These are phyloP conservation scores for Aleiodes testaceus DNA, from an alignment of 2,888 invertebrate species.

Conservation along the genomic window DNA sequence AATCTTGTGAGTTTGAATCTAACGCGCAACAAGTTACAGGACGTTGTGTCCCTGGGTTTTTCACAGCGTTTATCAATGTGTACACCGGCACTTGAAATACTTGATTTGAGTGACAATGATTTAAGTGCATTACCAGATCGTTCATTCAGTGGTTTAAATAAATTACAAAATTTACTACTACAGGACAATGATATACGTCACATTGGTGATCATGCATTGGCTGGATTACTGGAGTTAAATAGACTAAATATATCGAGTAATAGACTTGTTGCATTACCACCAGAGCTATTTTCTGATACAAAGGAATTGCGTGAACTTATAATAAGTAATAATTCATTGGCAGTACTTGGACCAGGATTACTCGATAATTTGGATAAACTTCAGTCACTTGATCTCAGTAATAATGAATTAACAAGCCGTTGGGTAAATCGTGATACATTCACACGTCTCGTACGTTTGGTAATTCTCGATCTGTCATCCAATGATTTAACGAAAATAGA, in stretches of 20 bases:
- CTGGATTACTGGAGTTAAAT: conserved; percentile 80
- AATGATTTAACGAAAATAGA: conserved; percentile 84
- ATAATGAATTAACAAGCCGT: conserved; percentile 83
- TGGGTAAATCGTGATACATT: conserved; percentile 87
- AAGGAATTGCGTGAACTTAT: conserved; percentile 82
- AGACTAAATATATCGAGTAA: conserved; percentile 87
- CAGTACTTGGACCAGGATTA: conserved; percentile 83
- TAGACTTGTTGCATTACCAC: conserved; percentile 83
- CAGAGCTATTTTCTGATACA: conserved; percentile 85
- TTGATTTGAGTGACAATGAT: conserved; percentile 85
- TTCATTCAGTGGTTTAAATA: conserved; percentile 81
- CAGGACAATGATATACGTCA: conserved; percentile 85
- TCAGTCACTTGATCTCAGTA: conserved; percentile 82
- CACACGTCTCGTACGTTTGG: conserved; percentile 82
- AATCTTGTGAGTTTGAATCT: conserved; percentile 82
- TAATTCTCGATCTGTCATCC: conserved; percentile 83
- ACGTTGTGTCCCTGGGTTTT: conserved; percentile 83
- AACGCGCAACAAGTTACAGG: conserved; percentile 85
- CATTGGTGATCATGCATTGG: conserved; percentile 83
- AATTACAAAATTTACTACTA: conserved; percentile 81
- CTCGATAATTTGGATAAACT: conserved; percentile 83
- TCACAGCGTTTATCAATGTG: conserved; percentile 78
- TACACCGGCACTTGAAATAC: conserved; percentile 79
- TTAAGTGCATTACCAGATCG: conserved; percentile 82
- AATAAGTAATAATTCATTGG: conserved; percentile 84